These are phyloP conservation scores for Pseudococcus jackbeardsleyi DNA, from an alignment of 2,888 invertebrate genomes.

Conservation along the genomic window DNA sequence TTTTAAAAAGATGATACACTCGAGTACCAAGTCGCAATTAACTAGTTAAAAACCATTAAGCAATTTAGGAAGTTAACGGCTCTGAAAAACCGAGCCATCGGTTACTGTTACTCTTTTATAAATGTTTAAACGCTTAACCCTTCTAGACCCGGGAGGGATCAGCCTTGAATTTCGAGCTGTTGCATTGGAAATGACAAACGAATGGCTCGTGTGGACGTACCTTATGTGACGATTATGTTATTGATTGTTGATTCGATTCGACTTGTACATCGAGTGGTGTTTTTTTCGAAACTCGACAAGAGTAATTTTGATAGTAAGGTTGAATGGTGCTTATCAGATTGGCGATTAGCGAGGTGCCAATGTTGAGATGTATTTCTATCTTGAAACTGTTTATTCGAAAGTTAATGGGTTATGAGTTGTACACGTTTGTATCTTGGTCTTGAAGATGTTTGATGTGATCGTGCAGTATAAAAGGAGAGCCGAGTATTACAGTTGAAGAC, in stretches of 20 bases:
- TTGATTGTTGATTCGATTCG: background rate
- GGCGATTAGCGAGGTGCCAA: no score
- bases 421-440: background rate
- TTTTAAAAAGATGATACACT: conserved; percentile 17
- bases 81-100: conserved; percentile 22
- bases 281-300: no score
- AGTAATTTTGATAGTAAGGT: no score
- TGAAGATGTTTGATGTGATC: background rate
- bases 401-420: background rate
- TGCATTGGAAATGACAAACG: background rate
- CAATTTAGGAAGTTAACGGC: conserved; percentile 21
- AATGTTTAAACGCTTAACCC: conserved; percentile 1
- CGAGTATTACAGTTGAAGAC: background rate
- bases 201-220: background rate
- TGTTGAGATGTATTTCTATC: no score
- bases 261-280: background rate
- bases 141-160: background rate
- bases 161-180: background rate
- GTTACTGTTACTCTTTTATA: background rate
- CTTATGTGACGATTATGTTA: background rate
- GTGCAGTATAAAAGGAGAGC: background rate
- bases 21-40: conserved; percentile 18
- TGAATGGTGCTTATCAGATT: no score
- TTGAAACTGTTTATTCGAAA: background rate
- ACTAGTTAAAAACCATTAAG: conserved; percentile 47